Evolutionary conservation across 2,888 invertebrate species (phyloP), one percentile per base, ranked within the genome.

Genomic region (Leptinotarsa tumamoca): DNA sequence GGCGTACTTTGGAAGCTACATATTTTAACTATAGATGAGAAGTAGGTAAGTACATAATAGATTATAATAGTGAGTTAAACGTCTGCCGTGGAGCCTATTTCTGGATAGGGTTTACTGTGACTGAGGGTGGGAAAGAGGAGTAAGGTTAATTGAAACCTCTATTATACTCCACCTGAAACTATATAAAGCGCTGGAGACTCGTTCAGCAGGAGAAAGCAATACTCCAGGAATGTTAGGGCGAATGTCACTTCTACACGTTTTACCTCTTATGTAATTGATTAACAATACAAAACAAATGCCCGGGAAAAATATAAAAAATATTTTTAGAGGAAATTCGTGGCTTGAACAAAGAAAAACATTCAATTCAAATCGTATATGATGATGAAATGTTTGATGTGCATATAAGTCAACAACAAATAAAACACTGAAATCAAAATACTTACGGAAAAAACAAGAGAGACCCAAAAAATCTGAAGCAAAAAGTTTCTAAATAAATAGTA

Each of bases 71-170:
- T 85, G 84, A 86, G 85, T 86, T 85, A 85, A 80, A 83, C 83
- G 84, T 83, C 84, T 84, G 84, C 84, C 85, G 84, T 84, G 83
- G 84, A 85, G 83, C 82, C 83, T 83, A 72, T 76, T 66, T 75
- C 75, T 82, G 78, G 80, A 82, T 80, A 78, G 80, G 75, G 77
- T 70, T 70, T 58, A 70, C 23, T 73, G 71, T 61, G 50, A 61
- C n/a, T 43, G 52, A 58, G 49, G 61, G 61, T 14, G 67, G 23
- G 43, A 67, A 72, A 68, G 72, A 76, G 82, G 81, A 80, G 82
- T 79, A 84, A 87, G 86, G 87, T 87, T 87, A 87, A 87, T 87
- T 87, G 87, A 87, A 87, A 87, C 83, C 87, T 86, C 86, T 84
- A 87, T 87, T 87, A 84, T 83, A 85, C 84, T 86, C 84, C 86